These are phyloP conservation scores for Monarcha castaneiventris DNA, from an alignment of 2,113 vertebrate genomes.

Conservation along the genomic window DNA sequence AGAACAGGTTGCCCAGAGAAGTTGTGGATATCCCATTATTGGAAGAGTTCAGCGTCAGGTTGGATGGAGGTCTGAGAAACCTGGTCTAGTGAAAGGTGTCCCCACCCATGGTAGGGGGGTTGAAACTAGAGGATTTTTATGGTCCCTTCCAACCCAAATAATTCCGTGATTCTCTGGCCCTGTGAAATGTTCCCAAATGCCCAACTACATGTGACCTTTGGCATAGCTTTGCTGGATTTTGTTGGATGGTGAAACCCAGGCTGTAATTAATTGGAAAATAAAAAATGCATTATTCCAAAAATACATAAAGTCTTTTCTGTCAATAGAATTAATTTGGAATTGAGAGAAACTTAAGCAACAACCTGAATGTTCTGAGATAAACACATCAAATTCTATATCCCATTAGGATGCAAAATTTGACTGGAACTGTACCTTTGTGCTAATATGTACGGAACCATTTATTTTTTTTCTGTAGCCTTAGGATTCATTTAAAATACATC, in stretches of 20 bases:
- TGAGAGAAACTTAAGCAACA: neutral
- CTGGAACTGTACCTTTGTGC: neutral
- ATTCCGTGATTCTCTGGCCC: neutral
- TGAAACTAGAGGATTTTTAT: neutral
- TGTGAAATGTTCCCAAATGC: neutral
- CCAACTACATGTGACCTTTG: neutral
- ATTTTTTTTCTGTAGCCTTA: neutral
- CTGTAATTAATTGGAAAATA: neutral
- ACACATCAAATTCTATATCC: neutral
- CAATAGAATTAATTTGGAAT: neutral
- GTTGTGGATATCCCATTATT: neutral
- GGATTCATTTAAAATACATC: constrained; percentile 37
- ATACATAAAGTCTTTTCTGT: neutral
- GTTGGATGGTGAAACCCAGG: neutral
- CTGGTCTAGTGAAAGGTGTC: neutral
- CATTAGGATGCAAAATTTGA: neutral
- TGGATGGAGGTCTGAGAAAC: neutral
- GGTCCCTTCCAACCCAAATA: neutral
- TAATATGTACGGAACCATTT: neutral
- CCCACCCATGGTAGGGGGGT: accelerated
- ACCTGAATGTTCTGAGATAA: neutral
- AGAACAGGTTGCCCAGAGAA: neutral
- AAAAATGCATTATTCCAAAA: neutral
- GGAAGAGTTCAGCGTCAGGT: neutral
- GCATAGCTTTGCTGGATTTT: neutral